These are phyloP conservation scores for Phymatocera aterrima DNA, from an alignment of 2,888 invertebrate genomes.

Conservation along the genomic window DNA sequence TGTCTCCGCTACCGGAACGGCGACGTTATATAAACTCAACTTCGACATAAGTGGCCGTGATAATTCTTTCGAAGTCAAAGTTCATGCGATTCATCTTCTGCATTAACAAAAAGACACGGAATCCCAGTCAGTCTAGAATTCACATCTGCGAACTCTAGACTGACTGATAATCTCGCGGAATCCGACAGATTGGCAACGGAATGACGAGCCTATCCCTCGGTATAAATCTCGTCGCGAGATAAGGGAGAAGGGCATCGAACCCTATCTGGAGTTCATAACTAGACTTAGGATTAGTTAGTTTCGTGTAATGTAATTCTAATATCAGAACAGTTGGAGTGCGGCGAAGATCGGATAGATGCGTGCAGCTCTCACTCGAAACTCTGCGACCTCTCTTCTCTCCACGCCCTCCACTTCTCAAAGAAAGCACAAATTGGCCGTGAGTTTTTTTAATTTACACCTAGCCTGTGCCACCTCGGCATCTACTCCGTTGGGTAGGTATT, in stretches of 20 bases:
- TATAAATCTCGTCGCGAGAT: not conserved
- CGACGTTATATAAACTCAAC: not conserved
- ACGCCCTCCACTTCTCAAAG: conserved; percentile 50
- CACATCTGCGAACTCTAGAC: not conserved
- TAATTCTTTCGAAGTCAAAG: not conserved
- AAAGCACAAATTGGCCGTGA: conserved; percentile 55
- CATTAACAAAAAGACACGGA: not conserved
- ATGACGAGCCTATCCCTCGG: not conserved
- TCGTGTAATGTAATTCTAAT: not conserved
- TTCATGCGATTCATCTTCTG: not conserved
- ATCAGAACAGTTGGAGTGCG: not conserved
- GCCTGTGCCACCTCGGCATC: conserved; percentile 49
- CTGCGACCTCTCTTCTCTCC: conserved; percentile 28
- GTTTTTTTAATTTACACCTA: conserved; percentile 59
- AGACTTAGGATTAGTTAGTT: not conserved
- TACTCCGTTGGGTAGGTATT: conserved; percentile 44
- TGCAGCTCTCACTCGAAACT: not conserved
- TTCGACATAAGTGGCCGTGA: too few species aligned
- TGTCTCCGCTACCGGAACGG: conserved; percentile 47
- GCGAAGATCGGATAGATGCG: conserved; percentile 10
- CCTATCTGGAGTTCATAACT: not conserved
- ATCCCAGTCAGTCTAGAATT: too few species aligned
- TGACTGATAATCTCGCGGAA: not conserved
- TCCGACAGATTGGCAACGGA: not conserved
- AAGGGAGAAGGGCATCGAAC: not conserved